Base-by-base conservation (phyloP, 1,140 invertebrate genomes). In the Adoxophyes honmai region DNA sequence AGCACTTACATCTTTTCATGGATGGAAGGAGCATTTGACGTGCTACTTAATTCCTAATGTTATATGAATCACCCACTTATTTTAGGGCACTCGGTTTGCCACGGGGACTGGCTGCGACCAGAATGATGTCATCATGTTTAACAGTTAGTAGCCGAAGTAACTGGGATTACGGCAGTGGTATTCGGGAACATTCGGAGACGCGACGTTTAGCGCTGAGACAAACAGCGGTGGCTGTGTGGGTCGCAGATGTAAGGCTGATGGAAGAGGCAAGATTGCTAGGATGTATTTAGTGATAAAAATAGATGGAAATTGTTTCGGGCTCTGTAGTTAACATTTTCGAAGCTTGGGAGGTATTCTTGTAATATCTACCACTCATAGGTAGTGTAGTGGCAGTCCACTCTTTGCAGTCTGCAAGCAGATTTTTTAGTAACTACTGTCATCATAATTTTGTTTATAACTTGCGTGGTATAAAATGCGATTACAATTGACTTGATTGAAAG, bases 201-300 rank as follows among this genome's bases (percentile, higher is more conserved):
- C 42, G 66, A 59, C 57, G 62, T 62, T 64, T 52, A 64, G 62
- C 57, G 56, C 57, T 59, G 54, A 59, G 59, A 59, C 57, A 68
- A 64, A 58, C 55, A 55, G 9, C 35, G 15, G 35, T 55, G 18
- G 36, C 18, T 21, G 16, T 5, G 42, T 48, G 21, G 7, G 18
- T 10, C 11, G 10, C 15, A 9, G 42, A 33, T 48, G n/a, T 28
- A 48, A 18, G 28, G 42, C 10, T 6, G 14, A 21, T 18, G 42
- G 42, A 48, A 48, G 42, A 21, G 42, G 2, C 21, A 28, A 28
- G 6, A 3, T n/a, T 48, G 13, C 1, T 8, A 16, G 1, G 9
- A 15, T 9, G 18, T 34, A 15, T 18, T 10, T 21, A 37, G n/a
- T 54, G 36, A 54, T 14, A 37, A 54, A n/a, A 54, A 15, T 14